A percentile compares a stretch with the other conserved stretches of the same genome.
These are phyloP conservation scores for Ceryle rudis DNA, from an alignment of 2,797 vertebrate species.

Conservation along the genomic window DNA sequence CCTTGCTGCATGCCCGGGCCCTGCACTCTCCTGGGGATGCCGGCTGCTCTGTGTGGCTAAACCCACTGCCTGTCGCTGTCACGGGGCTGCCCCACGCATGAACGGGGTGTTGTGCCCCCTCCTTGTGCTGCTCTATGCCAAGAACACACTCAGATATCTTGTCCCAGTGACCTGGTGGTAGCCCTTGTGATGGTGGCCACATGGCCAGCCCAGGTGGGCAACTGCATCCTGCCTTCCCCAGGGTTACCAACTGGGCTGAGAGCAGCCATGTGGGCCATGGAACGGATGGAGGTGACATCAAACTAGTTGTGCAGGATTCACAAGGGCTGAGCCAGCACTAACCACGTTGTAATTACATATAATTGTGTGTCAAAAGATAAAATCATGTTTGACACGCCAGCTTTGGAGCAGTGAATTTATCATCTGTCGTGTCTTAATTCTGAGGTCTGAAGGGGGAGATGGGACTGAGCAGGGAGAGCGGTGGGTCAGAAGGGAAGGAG, in stretches of 20 bases:
- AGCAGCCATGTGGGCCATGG: accelerated
- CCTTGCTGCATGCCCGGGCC: neutral
- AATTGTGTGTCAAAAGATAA: neutral
- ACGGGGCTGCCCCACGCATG: accelerated
- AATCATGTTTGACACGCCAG: neutral
- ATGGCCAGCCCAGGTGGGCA: neutral
- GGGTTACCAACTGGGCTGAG: accelerated
- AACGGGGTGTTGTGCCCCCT: accelerated
- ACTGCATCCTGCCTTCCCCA: neutral
- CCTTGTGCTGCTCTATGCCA: neutral
- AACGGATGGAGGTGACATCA: neutral
- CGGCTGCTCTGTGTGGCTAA: accelerated
- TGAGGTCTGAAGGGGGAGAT: neutral
- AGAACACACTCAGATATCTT: neutral
- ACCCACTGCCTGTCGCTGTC: accelerated
- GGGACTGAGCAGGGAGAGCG: neutral
- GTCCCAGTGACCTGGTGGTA: neutral
- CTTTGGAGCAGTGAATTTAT: neutral
- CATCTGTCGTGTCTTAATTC: neutral
- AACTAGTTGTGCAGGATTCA: neutral
- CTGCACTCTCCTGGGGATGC: accelerated
- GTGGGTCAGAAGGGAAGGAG: neutral
- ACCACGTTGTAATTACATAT: neutral
- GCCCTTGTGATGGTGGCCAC: neutral
- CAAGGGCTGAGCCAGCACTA: neutral